Base-by-base conservation (phyloP, 2,797 vertebrate species). In the Staurois parvus region DNA sequence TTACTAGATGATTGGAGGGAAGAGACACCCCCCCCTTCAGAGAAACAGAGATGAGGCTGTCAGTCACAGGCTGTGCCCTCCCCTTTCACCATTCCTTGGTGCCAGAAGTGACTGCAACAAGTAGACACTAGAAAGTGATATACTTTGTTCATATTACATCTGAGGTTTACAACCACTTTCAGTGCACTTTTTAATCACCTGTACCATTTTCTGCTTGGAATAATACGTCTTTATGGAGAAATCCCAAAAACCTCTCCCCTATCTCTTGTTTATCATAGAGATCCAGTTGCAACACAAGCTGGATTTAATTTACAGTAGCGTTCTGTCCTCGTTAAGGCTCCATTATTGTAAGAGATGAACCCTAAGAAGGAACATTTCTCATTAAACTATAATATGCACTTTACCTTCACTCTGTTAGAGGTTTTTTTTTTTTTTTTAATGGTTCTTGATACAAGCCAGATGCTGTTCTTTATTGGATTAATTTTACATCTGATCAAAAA, bases 381-480 rank as follows among this genome's bases (percentile, higher is more conserved):
- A 64, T 29, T 69, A 45, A 13, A 28, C 62, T 21, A 29, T 62
- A 37, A 34, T 29, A 78, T 29, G 45, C 34, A 48, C 64, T 56
- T 52, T 69, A 34, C 66, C 66, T 79, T 56, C 9, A 66, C 12
- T n/a, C 9, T 28, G 21, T 26, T 66, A 56, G 40, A 19, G 15
- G 17, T 48, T 48, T 52, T 52, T 52, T 48, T n/a, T n/a, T n/a
- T 48, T 72, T 69, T 48, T 84, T 24, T 68, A 76, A 81, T 85
- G 29, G 72, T 74, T 72, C 12, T 45, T 72, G 66, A 86, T 86
- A 37, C 29, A 86, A 77, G 5, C 79, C 85, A 86, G 79, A 86
- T 81, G 79, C 13, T 77, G 7, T 17, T 1, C 17, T 67, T 82
- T 82, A 86, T 82, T 86, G 73, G 72, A 77, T 81, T 82, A 76